These are phyloP conservation scores for Xanthostigma xanthostigma DNA, from an alignment of 2,888 invertebrate species.

Conservation along the genomic window DNA sequence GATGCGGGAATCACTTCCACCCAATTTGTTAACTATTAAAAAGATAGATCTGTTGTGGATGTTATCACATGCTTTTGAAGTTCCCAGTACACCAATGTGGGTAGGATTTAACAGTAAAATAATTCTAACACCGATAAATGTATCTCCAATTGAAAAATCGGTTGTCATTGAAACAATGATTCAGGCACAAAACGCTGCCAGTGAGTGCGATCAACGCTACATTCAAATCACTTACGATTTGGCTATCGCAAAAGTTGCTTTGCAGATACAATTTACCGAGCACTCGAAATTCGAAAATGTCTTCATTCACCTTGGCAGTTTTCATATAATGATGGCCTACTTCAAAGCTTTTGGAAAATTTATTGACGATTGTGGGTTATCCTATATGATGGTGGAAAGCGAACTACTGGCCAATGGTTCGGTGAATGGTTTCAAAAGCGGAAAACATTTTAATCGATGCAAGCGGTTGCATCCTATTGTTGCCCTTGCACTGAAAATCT, in stretches of 20 bases:
- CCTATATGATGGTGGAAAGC: conserved; percentile 14
- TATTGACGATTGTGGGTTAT: conserved; percentile 13
- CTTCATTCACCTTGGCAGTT: conserved; percentile 18
- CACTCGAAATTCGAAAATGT: conserved; percentile 10
- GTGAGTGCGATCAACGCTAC: conserved; percentile 7
- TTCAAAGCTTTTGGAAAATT: conserved; percentile 18
- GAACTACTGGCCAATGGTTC: conserved; percentile 17
- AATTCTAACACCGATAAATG: no score
- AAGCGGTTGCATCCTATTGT: conserved; percentile 12
- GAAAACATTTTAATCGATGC: conserved; percentile 12
- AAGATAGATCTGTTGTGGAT: conserved; percentile 12
- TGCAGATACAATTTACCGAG: conserved; percentile 16
- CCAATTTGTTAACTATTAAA: conserved; percentile 1
- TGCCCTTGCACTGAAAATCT: conserved; percentile 10
- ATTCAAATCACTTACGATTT: conserved; percentile 17
- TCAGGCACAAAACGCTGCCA: conserved; percentile 3
- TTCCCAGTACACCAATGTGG: no score
- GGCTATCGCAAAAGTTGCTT: conserved; percentile 17
- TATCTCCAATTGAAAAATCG: conserved; percentile 4
- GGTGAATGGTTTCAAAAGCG: conserved; percentile 10
- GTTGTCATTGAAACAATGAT: conserved; percentile 14
- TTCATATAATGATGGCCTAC: conserved; percentile 17
- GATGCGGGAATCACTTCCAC: neutral
- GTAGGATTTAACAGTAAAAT: no score
- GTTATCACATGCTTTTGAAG: conserved; percentile 13